Conservation (phyloP, 1,140 invertebrate species). For the Drosophila ficusphila region DNA sequence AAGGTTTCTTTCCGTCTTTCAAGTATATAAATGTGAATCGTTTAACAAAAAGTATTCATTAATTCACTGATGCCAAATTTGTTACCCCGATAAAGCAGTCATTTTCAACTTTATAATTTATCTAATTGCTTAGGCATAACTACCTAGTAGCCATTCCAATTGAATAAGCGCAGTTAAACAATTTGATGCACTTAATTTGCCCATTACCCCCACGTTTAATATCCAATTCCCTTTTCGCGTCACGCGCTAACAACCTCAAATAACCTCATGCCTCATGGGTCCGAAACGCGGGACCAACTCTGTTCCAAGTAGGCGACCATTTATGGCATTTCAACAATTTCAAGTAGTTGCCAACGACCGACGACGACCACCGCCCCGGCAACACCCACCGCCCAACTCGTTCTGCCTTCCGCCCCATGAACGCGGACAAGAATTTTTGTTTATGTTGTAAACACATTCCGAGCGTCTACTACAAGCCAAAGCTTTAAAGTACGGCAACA, state of each 20-base stretch:
- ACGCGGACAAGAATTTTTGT: slow-evolving; percentile 41
- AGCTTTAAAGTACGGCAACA: slow-evolving; percentile 41
- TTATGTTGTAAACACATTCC: slow-evolving; percentile 69
- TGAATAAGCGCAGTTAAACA: slow-evolving; percentile 59
- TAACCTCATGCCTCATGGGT: slow-evolving; percentile 25
- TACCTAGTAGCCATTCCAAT: slow-evolving; percentile 33
- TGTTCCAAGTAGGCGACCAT: slow-evolving; percentile 31
- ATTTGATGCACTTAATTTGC: slow-evolving; percentile 66
- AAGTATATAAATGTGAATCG: too few species aligned
- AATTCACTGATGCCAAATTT: too few species aligned
- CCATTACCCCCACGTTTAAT: slow-evolving; percentile 22
- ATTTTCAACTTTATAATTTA: not conserved
- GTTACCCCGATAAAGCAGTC: not conserved
- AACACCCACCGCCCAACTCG: slow-evolving; percentile 1
- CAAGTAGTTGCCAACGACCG: slow-evolving; percentile 66
- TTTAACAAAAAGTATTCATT: too few species aligned
- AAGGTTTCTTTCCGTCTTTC: not conserved
- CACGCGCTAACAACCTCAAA: slow-evolving; percentile 50
- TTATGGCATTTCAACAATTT: slow-evolving; percentile 77
- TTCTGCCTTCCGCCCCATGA: not conserved
- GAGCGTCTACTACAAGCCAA: slow-evolving; percentile 39
- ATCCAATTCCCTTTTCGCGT: slow-evolving; percentile 35
- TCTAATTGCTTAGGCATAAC: not conserved
- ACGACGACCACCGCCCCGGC: not conserved
- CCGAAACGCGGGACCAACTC: not conserved